Evolutionary conservation across 2,113 vertebrate genomes (phyloP).

Genomic region (Sminthopsis crassicaudata): DNA sequence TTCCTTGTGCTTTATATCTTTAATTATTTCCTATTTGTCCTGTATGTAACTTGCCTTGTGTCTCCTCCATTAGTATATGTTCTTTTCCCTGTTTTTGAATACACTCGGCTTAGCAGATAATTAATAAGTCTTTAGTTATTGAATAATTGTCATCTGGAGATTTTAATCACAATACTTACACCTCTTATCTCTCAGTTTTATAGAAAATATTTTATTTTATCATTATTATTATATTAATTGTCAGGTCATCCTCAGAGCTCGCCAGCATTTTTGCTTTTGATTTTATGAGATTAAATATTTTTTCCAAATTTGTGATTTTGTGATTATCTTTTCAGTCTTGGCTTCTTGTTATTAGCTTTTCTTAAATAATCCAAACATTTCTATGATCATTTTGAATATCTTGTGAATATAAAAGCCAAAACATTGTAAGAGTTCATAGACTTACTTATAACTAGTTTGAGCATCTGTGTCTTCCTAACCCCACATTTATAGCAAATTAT

Average conservation of each 20-base stretch:
- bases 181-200: background rate
- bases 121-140: background rate
- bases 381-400: background rate
- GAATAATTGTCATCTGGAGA: background rate
- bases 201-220: background rate
- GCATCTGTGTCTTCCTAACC: background rate
- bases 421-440: background rate
- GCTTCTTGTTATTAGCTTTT: background rate
- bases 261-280: background rate
- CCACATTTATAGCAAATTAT: background rate
- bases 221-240: background rate
- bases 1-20: background rate
- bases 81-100: background rate
- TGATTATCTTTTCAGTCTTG: background rate
- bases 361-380: background rate
- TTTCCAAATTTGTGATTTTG: background rate
- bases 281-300: background rate
- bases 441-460: background rate
- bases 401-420: background rate
- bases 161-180: background rate
- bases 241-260: background rate
- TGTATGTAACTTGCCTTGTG: background rate
- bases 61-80: too few relatives aligned
- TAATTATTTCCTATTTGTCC: background rate
- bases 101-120: background rate